These are phyloP conservation scores for Petrocephalus microphthalmus DNA, from an alignment of 2,113 vertebrate species.

Conservation along the genomic window DNA sequence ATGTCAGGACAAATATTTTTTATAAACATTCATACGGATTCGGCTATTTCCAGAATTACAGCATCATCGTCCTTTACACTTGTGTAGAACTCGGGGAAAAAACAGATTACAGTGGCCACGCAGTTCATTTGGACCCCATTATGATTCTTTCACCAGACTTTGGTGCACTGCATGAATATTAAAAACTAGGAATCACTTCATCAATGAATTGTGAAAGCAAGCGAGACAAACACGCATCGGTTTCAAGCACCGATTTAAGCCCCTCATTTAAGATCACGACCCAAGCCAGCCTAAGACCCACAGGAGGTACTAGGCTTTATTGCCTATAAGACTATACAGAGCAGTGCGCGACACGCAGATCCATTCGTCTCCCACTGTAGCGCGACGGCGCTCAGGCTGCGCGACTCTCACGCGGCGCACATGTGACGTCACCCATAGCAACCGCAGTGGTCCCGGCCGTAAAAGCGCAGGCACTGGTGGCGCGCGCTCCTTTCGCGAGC, in stretches of 20 bases:
- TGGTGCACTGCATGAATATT: neutral
- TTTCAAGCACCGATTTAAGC: neutral
- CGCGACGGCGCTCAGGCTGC: neutral
- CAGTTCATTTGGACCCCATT: neutral
- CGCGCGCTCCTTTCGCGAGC: conserved; percentile 3
- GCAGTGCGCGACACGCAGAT: neutral
- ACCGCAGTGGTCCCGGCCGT: neutral
- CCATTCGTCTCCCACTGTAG: neutral
- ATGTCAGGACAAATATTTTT: neutral
- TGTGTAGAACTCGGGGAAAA: neutral
- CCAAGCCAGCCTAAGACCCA: neutral
- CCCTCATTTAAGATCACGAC: neutral
- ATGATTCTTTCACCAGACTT: neutral
- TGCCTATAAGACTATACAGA: neutral
- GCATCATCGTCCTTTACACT: neutral
- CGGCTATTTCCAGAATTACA: neutral
- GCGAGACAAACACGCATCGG: neutral
- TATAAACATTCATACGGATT: neutral
- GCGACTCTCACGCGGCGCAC: neutral
- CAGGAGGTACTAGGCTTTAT: neutral
- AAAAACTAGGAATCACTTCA: neutral
- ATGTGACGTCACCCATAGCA: conserved; percentile 1
- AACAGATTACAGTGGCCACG: neutral
- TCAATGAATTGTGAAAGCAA: too few species aligned
- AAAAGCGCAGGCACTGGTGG: conserved; percentile 8